A percentile compares a stretch with the other conserved stretches of the same genome.
Evolutionary conservation across 92 coral and sea anemone genomes (phyloP).

Genomic region (Epizoanthus stellaris): DNA sequence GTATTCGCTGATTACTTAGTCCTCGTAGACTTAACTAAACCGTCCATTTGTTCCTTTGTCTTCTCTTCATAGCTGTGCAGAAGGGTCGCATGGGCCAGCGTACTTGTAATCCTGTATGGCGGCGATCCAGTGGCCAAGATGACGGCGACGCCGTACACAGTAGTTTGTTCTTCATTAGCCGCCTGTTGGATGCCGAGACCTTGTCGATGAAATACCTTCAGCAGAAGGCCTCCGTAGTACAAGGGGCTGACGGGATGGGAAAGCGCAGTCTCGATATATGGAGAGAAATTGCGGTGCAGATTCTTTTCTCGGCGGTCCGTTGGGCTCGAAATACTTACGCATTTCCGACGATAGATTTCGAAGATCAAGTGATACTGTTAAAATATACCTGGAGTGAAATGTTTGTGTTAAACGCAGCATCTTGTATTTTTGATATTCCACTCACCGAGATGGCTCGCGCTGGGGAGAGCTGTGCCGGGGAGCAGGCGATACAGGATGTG

Average conservation of each 20-base stretch:
- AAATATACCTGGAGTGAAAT: constrained; percentile 79
- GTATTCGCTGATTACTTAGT: too few species aligned
- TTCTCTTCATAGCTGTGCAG: constrained; percentile 27
- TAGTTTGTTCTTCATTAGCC: constrained; percentile 26
- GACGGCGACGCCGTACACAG: constrained; percentile 29
- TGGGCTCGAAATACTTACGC: constrained; percentile 77
- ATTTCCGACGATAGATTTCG: constrained; percentile 73
- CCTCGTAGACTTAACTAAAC: too few species aligned
- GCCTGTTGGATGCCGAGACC: constrained; percentile 33
- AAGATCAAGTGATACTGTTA: constrained; percentile 71
- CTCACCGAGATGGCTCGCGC: constrained; percentile 65
- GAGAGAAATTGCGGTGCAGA: constrained; percentile 33
- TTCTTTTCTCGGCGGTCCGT: constrained; percentile 56
- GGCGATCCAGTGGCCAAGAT: neutral
- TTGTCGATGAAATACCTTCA: constrained; percentile 24
- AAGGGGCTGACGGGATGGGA: neutral
- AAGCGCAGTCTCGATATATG: neutral
- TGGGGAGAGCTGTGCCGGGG: constrained; percentile 47
- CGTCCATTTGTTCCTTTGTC: too few species aligned
- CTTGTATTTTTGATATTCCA: constrained; percentile 70
- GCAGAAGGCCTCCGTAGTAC: constrained; percentile 3
- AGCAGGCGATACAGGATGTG: constrained; percentile 45
- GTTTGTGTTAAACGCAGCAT: constrained; percentile 67
- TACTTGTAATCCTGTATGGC: neutral
- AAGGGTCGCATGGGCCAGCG: constrained; percentile 32